Conservation (phyloP, 2,888 invertebrate genomes). For the Drosophila koepferae region DNA sequence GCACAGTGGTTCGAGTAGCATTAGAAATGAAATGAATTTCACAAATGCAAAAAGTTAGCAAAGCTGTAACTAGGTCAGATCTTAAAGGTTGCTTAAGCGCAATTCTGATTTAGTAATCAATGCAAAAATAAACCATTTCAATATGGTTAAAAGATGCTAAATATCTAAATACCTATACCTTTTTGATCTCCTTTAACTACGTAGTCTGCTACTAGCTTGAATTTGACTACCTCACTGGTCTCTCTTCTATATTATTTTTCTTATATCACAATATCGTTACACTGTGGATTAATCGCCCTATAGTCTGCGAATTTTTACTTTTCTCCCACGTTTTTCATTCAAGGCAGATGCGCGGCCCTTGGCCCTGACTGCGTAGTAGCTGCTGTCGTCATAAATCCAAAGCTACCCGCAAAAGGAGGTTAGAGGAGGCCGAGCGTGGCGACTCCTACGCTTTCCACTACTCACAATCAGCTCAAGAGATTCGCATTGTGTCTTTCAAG, state of each 20-base stretch:
- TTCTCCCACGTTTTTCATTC: background rate
- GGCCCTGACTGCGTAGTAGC: conserved; percentile 55
- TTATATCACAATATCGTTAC: background rate
- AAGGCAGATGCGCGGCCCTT: background rate
- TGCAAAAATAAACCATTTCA: too few species aligned
- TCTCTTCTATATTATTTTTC: too few species aligned
- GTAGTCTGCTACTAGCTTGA: too few species aligned
- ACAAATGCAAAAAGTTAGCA: too few species aligned
- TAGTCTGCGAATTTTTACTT: conserved; percentile 13
- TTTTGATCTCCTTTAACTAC: too few species aligned
- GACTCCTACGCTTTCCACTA: conserved; percentile 31
- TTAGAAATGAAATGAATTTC: background rate
- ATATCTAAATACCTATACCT: too few species aligned
- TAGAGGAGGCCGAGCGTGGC: background rate
- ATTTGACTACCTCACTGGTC: too few species aligned
- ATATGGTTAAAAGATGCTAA: too few species aligned
- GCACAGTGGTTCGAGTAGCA: conserved; percentile 30
- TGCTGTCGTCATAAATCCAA: conserved; percentile 75
- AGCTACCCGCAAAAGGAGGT: conserved; percentile 1
- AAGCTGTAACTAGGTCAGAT: too few species aligned
- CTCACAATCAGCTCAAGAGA: conserved; percentile 58
- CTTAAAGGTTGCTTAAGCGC: too few species aligned
- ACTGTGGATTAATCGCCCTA: conserved; percentile 32
- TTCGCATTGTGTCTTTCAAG: conserved; percentile 76
- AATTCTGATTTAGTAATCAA: too few species aligned